phyloP scores from a whole-genome alignment of 1,140 invertebrate genomes.

The Hypothenemus hampei region DNA sequence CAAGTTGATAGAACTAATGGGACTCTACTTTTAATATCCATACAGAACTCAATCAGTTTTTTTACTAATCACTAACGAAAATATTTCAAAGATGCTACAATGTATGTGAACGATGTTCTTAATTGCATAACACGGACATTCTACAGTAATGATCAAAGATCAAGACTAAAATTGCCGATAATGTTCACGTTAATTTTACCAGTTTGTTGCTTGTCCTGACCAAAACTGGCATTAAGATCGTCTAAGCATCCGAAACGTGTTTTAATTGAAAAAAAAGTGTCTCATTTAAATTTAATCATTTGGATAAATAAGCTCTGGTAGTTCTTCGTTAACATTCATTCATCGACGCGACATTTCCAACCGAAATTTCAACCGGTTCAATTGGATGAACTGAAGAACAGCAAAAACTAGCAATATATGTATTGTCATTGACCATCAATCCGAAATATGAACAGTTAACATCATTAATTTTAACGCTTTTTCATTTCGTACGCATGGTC shows the following conservation, averaged over 20 bases:
- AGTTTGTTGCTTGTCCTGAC: neutral
- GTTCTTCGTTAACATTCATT: constrained; percentile 5
- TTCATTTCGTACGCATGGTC: constrained; percentile 19
- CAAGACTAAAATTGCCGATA: too few species aligned
- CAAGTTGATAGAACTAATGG: too few species aligned
- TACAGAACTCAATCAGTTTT: too few species aligned
- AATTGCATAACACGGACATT: too few species aligned
- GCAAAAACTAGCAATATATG: too few species aligned
- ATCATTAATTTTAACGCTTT: constrained; percentile 25
- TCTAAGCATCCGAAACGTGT: neutral
- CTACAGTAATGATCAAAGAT: too few species aligned
- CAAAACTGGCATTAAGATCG: neutral
- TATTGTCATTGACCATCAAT: constrained; percentile 14
- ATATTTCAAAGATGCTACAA: too few species aligned
- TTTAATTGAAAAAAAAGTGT: neutral
- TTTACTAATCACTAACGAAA: too few species aligned
- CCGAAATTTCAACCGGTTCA: constrained; percentile 8
- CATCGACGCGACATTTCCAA: neutral
- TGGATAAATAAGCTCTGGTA: neutral
- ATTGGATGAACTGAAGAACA: neutral
- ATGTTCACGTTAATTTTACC: too few species aligned
- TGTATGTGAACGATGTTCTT: too few species aligned
- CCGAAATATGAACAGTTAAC: constrained; percentile 18
- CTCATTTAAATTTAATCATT: neutral
- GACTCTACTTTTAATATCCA: too few species aligned